These are phyloP conservation scores for Erebia aethiops DNA, from an alignment of 2,888 invertebrate species.

Conservation along the genomic window DNA sequence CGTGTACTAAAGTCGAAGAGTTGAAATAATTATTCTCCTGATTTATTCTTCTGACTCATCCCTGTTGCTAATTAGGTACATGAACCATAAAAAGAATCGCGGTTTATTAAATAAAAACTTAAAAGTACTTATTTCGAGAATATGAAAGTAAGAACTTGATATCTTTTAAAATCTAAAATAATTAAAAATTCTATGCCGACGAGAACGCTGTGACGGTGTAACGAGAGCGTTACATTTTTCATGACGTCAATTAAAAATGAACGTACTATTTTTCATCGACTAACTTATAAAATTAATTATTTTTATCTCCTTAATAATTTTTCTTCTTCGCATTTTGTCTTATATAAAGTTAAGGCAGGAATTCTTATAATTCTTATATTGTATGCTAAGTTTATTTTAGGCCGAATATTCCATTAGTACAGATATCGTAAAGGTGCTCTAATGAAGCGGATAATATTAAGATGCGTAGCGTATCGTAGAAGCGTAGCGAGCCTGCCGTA, in stretches of 20 bases:
- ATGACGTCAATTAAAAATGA: slow-evolving; percentile 75
- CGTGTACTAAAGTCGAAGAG: no score
- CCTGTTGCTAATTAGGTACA: no score
- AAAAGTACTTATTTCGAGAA: not conserved
- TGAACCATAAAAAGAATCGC: no score
- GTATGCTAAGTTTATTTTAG: not conserved
- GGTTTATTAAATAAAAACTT: no score
- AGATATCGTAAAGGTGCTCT: no score
- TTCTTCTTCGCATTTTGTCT: not conserved
- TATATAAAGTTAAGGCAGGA: not conserved
- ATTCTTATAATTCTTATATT: not conserved
- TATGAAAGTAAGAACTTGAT: not conserved
- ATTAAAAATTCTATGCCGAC: slow-evolving; percentile 30
- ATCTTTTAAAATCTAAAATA: slow-evolving; percentile 6
- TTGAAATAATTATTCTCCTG: no score
- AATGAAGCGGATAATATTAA: not conserved
- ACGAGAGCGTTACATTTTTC: slow-evolving; percentile 74
- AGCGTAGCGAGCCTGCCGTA: not conserved
- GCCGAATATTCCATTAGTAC: no score
- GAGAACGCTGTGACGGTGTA: slow-evolving; percentile 48
- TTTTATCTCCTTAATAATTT: slow-evolving; percentile 24
- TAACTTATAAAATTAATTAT: slow-evolving; percentile 64
- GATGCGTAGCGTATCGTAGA: not conserved
- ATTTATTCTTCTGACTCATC: no score
- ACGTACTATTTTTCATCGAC: slow-evolving; percentile 60